Base-by-base conservation (phyloP, 2,113 vertebrate species). In the Tenrec ecaudatus region DNA sequence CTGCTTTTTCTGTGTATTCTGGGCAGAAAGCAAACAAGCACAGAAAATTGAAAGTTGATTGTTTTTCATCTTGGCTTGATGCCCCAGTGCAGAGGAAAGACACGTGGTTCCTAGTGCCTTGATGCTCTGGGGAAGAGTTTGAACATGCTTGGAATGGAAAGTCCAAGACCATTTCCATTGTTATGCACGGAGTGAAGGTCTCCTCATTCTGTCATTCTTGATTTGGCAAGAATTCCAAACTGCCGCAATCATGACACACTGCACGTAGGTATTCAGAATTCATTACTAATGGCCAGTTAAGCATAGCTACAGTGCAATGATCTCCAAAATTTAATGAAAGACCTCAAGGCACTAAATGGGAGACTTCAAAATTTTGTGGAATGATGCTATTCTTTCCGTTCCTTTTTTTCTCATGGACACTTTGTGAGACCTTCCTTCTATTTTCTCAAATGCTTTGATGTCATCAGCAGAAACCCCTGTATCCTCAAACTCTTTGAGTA, bases 41-140 rank as follows among this genome's bases (percentile, higher is more conserved):
- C 58, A 90, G 88, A 90, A 94, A 95, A 96, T 86, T 94, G 91
- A 92, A 96, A 96, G 86, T 53, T 89, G 93, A 95, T 90, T 94
- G 93, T 88, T 95, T 95, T 88, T 77, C 76, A 14, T 81, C 92
- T 88, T 69, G 86, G 71, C 36, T 78, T 86, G 58, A 89, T n/a
- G 66, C 25, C 23, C 60, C 80, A 38, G 68, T 79, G 47, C 76
- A 76, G 75, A 23, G 53, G 17, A 78, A 79, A 71, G 58, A 83
- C 19, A 29, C 0, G 3, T 64, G 76, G 78, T 58, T 79, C 57
- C 79, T 40, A 86, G 15, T 3, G 22, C n/a, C 38, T 64, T 69
- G 79, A 82, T 75, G 43, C 88, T 88, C 93, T 64, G n/a, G 87
- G 82, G 79, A 6, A 29, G 94, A 85, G 40, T 92, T 79, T 80